phyloP scores from a whole-genome alignment of 2,797 vertebrate species.

The Gymnothorax reevesii region DNA sequence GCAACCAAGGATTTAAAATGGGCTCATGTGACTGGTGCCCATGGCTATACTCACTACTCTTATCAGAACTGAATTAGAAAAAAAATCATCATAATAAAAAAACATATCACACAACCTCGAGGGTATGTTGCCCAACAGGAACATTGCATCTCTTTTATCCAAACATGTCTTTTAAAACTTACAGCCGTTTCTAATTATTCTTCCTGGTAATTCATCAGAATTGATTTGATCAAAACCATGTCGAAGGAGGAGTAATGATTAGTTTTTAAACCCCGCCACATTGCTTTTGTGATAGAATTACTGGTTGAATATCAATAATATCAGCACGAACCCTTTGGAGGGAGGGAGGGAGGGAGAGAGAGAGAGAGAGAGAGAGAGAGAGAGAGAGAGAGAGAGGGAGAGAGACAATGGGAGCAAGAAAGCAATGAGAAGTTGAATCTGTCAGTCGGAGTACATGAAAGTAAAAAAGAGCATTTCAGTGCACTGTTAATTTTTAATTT shows the following conservation, averaged over 20 bases:
- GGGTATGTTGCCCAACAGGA: not conserved
- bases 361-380: not conserved
- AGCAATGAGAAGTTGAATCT: not conserved
- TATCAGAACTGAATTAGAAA: too few species aligned
- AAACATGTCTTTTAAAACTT: too few species aligned
- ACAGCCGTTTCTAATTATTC: not conserved
- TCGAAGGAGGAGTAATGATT: not conserved
- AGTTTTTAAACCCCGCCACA: not conserved
- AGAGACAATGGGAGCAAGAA: not conserved
- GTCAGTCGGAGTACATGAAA: conserved; percentile 16
- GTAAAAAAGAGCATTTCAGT: conserved; percentile 27
- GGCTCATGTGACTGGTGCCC: too few species aligned
- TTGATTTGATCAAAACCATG: not conserved
- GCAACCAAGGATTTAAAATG: too few species aligned
- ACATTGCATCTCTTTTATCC: not conserved
- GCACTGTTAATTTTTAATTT: conserved; percentile 31
- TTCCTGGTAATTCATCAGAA: not conserved
- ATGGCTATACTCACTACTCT: too few species aligned
- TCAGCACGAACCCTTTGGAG: not conserved
- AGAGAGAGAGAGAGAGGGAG: not conserved
- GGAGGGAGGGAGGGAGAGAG: not conserved
- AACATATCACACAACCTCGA: not conserved
- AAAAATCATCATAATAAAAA: too few species aligned
- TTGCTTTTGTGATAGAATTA: not conserved
- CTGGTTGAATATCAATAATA: not conserved